Evolutionary conservation across 2,113 vertebrate genomes (phyloP).

Genomic region (Saguinus midas): DNA sequence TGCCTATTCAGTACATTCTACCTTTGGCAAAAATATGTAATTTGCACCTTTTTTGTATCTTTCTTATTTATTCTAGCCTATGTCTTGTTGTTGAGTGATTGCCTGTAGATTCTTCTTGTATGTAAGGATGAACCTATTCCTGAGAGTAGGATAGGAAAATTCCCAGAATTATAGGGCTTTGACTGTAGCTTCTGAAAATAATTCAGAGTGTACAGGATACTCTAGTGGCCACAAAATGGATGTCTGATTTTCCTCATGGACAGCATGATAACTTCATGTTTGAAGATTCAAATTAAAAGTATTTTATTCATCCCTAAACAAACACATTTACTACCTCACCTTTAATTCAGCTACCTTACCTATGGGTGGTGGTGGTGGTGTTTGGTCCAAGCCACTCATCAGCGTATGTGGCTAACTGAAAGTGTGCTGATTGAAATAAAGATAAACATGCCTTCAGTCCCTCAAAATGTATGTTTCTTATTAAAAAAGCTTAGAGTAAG

Average conservation of each 20-base stretch:
- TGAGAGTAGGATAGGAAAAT: neutral
- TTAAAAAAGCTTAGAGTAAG: slow-evolving; percentile 22
- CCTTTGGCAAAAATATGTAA: neutral
- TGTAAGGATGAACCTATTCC: slow-evolving; percentile 6
- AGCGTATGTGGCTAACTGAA: neutral
- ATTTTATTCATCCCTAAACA: neutral
- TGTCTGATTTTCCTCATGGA: neutral
- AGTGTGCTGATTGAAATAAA: neutral
- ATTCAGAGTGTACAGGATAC: neutral
- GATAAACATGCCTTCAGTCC: neutral
- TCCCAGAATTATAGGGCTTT: neutral
- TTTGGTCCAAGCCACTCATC: neutral
- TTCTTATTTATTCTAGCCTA: neutral
- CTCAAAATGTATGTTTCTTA: slow-evolving; percentile 11
- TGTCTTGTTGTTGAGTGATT: neutral
- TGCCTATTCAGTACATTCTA: neutral
- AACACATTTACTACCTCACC: neutral
- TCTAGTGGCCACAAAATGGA: neutral
- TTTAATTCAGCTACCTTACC: neutral
- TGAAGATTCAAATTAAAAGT: neutral
- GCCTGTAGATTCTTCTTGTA: neutral
- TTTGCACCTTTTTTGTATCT: neutral
- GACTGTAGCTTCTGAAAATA: neutral
- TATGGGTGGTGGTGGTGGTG: neutral
- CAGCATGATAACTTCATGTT: neutral